Evolutionary conservation across 2,888 invertebrate genomes (phyloP).

Genomic region (Boloria euphrosyne): DNA sequence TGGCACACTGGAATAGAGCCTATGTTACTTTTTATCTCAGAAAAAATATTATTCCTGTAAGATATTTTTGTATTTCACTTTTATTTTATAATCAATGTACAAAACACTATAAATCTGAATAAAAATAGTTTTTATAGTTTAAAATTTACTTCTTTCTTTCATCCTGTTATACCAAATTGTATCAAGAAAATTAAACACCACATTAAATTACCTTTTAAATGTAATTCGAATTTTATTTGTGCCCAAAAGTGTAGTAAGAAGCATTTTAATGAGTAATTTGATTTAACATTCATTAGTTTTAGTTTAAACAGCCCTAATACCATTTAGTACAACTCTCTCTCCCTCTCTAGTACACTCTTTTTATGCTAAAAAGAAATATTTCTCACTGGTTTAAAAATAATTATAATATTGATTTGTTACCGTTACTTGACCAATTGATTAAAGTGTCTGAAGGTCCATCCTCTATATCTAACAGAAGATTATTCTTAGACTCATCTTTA

Average conservation of each 20-base stretch:
- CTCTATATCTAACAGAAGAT: conserved; percentile 72
- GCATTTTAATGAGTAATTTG: background rate
- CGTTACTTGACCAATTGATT: conserved; percentile 70
- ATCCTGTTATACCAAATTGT: conserved; percentile 3
- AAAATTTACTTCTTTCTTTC: background rate
- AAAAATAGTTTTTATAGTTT: conserved; percentile 17
- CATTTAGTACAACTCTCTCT: background rate
- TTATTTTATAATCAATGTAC: conserved; percentile 2
- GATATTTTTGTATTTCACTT: too few species aligned
- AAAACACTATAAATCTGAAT: conserved; percentile 9
- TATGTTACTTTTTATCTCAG: too few species aligned
- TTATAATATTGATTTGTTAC: conserved; percentile 73
- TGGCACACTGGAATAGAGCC: too few species aligned
- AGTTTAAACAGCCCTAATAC: background rate
- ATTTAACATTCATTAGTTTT: background rate
- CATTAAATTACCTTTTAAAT: too few species aligned
- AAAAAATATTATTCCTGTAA: too few species aligned
- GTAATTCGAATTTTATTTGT: background rate
- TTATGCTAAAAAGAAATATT: background rate
- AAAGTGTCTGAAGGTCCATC: conserved; percentile 64
- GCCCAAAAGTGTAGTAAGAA: background rate
- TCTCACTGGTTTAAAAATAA: conserved; percentile 17
- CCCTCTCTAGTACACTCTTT: background rate
- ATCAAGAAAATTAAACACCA: background rate
- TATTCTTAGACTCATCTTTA: conserved; percentile 55